phyloP scores from a whole-genome alignment of 37 sponge, comb jelly and placozoan species.

The Diacarnus erythraeanus region DNA sequence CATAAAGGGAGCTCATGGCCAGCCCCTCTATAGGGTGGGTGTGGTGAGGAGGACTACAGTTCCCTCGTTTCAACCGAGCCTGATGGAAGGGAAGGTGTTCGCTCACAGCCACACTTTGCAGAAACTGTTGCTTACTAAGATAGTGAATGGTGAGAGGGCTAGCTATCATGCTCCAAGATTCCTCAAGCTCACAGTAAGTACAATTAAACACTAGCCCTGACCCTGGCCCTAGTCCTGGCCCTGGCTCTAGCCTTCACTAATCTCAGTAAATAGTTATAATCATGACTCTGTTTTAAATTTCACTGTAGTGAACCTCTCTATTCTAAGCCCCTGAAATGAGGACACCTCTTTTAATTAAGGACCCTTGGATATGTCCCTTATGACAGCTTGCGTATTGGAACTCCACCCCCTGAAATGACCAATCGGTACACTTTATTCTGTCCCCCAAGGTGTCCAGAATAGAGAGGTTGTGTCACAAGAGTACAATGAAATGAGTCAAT shows the following conservation, averaged over 20 bases:
- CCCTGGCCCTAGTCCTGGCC: too few relatives aligned
- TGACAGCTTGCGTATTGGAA: too few relatives aligned
- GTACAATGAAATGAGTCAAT: too few relatives aligned
- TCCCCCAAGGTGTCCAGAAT: too few relatives aligned
- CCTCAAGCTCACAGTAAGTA: constrained; percentile 72
- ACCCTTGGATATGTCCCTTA: too few relatives aligned
- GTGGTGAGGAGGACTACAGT: constrained; percentile 53
- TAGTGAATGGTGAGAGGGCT: constrained; percentile 89
- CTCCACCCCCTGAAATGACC: too few relatives aligned
- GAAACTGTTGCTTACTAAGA: constrained; percentile 79
- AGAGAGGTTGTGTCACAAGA: too few relatives aligned
- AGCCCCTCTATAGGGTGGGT: constrained; percentile 70
- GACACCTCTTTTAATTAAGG: too few relatives aligned
- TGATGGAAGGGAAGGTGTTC: constrained; percentile 48
- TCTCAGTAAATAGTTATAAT: background rate
- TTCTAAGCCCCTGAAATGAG: too few relatives aligned
- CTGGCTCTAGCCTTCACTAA: too few relatives aligned
- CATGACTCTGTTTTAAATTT: background rate
- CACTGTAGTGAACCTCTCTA: background rate
- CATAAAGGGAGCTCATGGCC: constrained; percentile 51
- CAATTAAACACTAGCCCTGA: too few relatives aligned
- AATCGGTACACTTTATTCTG: too few relatives aligned
- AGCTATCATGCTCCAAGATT: constrained; percentile 89
- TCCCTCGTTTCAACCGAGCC: constrained; percentile 60
- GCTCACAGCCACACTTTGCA: constrained; percentile 67